phyloP scores from a whole-genome alignment of 2,113 vertebrate genomes.

The Sitta europaea region DNA sequence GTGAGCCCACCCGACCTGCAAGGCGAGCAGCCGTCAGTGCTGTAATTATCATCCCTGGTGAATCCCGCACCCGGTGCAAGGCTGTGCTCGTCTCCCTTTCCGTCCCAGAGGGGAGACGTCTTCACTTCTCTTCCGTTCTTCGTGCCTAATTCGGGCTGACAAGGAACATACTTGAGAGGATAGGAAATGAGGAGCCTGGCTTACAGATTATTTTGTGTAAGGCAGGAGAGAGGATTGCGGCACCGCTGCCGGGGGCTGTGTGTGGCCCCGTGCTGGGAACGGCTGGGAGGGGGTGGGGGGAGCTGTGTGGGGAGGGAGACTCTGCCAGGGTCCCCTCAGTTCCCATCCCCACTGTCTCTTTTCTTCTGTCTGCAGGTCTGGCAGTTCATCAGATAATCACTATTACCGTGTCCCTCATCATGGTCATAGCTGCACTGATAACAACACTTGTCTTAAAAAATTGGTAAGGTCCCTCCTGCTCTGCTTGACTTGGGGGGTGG shows the following conservation, averaged over 20 bases:
- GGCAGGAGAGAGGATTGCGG: neutral
- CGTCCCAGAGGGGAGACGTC: conserved; percentile 27
- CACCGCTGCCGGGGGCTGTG: neutral
- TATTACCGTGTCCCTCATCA: conserved; percentile 98
- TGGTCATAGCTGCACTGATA: conserved; percentile 98
- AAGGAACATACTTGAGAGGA: conserved; percentile 56
- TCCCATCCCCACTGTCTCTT: neutral
- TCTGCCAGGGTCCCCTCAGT: neutral
- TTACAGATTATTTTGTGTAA: conserved; percentile 26
- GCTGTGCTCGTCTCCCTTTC: neutral
- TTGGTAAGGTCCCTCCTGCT: conserved; percentile 83
- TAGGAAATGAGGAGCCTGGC: conserved; percentile 40
- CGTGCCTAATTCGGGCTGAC: conserved; percentile 60
- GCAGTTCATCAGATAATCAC: conserved; percentile 99
- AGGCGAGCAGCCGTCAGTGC: neutral
- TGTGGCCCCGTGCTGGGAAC: accelerated
- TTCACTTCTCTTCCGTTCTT: conserved; percentile 53
- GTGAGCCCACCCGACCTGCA: neutral
- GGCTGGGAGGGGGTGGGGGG: neutral
- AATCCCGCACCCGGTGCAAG: neutral
- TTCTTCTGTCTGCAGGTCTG: conserved; percentile 82
- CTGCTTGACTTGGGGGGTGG: neutral
- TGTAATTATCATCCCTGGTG: neutral
- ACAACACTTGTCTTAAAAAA: conserved; percentile 99
- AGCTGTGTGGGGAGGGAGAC: neutral